Evolutionary conservation across 2,888 invertebrate genomes (phyloP).

Genomic region (Dryobota labecula): DNA sequence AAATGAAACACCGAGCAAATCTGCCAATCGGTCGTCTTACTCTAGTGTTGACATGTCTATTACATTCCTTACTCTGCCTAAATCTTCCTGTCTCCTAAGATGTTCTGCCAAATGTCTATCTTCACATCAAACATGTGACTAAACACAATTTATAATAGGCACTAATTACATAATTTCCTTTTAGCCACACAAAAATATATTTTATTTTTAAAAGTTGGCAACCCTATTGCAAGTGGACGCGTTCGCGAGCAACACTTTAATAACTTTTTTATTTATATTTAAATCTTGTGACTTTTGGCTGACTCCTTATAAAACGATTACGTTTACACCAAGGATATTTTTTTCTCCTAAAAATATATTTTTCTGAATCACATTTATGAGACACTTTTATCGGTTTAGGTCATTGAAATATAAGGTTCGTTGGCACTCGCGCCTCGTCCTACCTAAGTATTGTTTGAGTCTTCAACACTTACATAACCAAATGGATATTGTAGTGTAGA

Average conservation of each 20-base stretch:
- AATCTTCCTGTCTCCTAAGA: constrained; percentile 39
- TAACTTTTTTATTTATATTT: constrained; percentile 48
- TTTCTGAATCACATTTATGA: constrained; percentile 27
- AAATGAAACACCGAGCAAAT: constrained; percentile 26
- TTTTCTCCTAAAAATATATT: constrained; percentile 21
- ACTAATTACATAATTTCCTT: constrained; percentile 53
- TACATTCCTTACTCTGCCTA: constrained; percentile 32
- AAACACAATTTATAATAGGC: constrained; percentile 27
- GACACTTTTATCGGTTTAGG: constrained; percentile 17
- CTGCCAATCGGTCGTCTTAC: constrained; percentile 45
- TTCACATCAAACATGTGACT: constrained; percentile 53
- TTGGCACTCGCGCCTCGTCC: too few species aligned
- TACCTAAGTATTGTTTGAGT: background rate
- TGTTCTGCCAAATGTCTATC: constrained; percentile 54
- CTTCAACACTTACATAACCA: background rate
- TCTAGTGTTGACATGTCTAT: constrained; percentile 43
- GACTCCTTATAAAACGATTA: constrained; percentile 43
- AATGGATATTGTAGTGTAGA: too few species aligned
- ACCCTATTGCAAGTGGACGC: constrained; percentile 53
- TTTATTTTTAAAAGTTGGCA: constrained; percentile 64
- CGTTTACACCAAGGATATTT: constrained; percentile 13
- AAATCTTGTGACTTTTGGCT: constrained; percentile 46
- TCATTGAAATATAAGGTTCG: too few species aligned
- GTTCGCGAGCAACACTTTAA: constrained; percentile 41
- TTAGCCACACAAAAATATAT: constrained; percentile 40